phyloP scores from a whole-genome alignment of 2,888 invertebrate genomes.

The Nomada lathburiana region DNA sequence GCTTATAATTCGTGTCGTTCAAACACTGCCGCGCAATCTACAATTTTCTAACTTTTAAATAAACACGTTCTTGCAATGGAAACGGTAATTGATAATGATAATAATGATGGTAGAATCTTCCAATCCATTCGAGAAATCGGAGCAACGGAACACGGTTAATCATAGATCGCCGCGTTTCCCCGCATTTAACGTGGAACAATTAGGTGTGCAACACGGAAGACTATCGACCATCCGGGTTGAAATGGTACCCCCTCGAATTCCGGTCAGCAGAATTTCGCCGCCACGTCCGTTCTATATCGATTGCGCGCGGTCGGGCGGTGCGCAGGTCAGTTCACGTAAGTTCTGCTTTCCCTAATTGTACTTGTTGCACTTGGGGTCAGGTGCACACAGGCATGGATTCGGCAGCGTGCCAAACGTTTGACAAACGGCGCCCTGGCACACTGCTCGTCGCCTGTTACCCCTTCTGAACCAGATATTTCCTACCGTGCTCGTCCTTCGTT shows the following conservation, averaged over 20 bases:
- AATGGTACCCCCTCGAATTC: conserved; percentile 46
- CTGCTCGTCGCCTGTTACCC: conserved; percentile 24
- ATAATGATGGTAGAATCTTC: too few relatives aligned
- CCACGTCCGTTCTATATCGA: conserved; percentile 56
- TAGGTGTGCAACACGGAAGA: conserved; percentile 2
- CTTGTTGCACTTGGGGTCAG: conserved; percentile 77
- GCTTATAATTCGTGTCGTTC: too few relatives aligned
- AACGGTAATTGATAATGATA: not conserved
- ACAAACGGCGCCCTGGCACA: conserved; percentile 64
- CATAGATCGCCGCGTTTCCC: not conserved
- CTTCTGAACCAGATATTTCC: conserved; percentile 43
- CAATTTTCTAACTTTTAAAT: too few relatives aligned
- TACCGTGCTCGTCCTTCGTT: conserved; percentile 6
- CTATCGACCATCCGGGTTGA: conserved; percentile 5
- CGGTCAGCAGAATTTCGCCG: conserved; percentile 54
- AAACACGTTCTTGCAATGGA: too few relatives aligned
- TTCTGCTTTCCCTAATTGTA: conserved; percentile 76
- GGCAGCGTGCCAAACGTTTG: conserved; percentile 72
- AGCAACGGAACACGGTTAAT: not conserved
- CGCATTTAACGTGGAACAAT: not conserved
- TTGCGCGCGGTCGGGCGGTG: conserved; percentile 52
- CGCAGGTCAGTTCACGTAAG: conserved; percentile 72
- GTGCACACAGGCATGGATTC: conserved; percentile 63
- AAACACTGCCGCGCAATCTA: too few relatives aligned
- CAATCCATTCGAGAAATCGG: not conserved